Conservation (phyloP, 2,797 vertebrate genomes). For the Halcyon leucocephala region DNA sequence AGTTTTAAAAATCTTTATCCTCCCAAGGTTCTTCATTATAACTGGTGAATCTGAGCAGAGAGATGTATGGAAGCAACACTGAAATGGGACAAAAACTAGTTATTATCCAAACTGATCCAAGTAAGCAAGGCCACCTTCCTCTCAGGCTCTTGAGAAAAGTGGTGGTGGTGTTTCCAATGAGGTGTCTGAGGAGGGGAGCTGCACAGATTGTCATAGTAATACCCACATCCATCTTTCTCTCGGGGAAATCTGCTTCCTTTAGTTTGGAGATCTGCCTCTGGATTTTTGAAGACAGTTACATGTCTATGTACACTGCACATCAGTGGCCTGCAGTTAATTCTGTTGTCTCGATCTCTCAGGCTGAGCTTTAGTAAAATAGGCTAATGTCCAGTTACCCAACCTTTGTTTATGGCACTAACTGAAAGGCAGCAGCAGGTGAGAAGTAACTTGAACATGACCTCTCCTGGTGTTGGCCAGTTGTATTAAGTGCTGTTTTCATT, state of each 20-base stretch:
- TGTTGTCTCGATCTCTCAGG: neutral
- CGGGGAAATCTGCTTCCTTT: neutral
- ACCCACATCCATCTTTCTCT: neutral
- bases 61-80: neutral
- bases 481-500: slow-evolving; percentile 36
- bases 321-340: neutral
- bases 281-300: neutral
- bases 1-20: neutral
- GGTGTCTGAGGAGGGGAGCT: neutral
- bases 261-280: neutral
- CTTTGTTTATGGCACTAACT: neutral
- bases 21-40: neutral
- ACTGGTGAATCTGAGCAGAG: neutral
- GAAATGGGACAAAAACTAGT: neutral
- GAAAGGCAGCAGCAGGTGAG: slow-evolving; percentile 2
- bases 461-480: neutral
- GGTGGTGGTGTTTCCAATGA: neutral
- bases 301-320: neutral
- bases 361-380: neutral
- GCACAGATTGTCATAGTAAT: neutral
- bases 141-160: neutral
- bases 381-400: neutral
- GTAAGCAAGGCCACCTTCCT: neutral
- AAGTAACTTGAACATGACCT: neutral
- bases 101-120: neutral